Conservation (phyloP, 2,888 invertebrate species). For the Latrodectus elegans region DNA sequence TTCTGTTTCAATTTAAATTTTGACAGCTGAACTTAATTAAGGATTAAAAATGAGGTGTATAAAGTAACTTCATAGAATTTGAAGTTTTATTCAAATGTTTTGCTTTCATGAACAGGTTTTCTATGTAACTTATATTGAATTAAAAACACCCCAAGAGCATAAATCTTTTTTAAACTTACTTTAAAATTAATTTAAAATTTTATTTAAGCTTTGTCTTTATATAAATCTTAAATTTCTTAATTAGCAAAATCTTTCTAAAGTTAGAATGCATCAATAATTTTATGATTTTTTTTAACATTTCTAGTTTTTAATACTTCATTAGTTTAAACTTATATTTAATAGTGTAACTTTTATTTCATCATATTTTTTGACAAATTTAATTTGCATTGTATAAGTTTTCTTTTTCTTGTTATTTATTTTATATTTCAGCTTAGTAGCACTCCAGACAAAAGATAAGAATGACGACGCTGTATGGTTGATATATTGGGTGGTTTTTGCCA, state of each 20-base stretch:
- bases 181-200: not conserved
- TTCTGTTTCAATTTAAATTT: no score
- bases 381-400: not conserved
- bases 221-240: not conserved
- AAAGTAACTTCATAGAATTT: no score
- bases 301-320: not conserved
- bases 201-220: not conserved
- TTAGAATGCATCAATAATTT: not conserved
- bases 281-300: not conserved
- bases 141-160: no score
- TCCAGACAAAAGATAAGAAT: slow-evolving; percentile 77
- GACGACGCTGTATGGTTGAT: slow-evolving; percentile 97
- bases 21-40: no score
- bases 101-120: no score
- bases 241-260: not conserved
- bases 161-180: not conserved
- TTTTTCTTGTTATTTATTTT: not conserved
- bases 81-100: no score
- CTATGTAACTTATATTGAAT: no score
- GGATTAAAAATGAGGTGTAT: no score
- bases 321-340: not conserved
- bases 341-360: not conserved
- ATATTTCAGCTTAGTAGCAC: slow-evolving; percentile 76
- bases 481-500: slow-evolving; percentile 97
- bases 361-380: not conserved